A percentile compares a stretch with the other conserved stretches of the same genome.
Conservation (phyloP, 1,140 invertebrate genomes). For the Mizuhopecten yessoensis region DNA sequence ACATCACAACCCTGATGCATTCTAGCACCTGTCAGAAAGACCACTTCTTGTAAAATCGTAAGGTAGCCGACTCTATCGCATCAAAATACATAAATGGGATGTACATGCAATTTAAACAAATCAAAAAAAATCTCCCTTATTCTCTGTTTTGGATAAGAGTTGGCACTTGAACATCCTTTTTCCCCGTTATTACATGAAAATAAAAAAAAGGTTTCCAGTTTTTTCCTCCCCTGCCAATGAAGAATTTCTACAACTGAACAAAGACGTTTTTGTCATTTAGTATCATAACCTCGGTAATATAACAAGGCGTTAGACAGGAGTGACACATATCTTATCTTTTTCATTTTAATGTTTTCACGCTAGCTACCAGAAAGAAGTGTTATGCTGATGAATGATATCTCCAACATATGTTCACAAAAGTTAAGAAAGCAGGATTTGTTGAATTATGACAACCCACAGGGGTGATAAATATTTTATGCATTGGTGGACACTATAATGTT, state of each 20-base stretch:
- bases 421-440: background rate
- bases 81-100: background rate
- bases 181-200: background rate
- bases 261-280: background rate
- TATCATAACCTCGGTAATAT: background rate
- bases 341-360: slow-evolving; percentile 33
- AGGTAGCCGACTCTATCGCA: background rate
- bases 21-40: background rate
- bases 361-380: background rate
- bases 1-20: background rate
- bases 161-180: background rate
- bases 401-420: slow-evolving; percentile 2
- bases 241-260: background rate
- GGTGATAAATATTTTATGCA: background rate
- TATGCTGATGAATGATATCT: slow-evolving; percentile 3
- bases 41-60: background rate
- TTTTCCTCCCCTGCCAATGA: background rate
- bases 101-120: background rate
- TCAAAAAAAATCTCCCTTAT: background rate
- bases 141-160: background rate
- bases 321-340: slow-evolving; percentile 8
- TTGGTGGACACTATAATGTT: background rate
- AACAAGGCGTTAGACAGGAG: background rate
- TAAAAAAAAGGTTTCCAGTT: background rate
- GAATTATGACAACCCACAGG: background rate